phyloP scores from a whole-genome alignment of 1,140 invertebrate genomes.

The Nebria ingens region DNA sequence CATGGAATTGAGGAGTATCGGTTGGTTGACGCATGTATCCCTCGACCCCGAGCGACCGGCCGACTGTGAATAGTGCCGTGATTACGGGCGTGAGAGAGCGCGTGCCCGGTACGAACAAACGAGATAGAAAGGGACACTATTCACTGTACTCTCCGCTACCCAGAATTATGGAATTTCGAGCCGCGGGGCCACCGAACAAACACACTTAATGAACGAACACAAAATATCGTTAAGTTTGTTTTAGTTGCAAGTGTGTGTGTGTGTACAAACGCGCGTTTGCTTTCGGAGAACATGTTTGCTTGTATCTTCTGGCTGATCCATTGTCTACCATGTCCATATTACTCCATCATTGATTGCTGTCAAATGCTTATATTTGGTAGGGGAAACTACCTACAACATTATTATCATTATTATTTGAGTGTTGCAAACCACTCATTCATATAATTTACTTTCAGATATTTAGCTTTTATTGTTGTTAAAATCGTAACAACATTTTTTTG shows the following conservation, averaged over 20 bases:
- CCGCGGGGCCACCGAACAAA: constrained; percentile 15
- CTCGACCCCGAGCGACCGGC: neutral
- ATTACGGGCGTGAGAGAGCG: neutral
- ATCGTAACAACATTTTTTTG: too few relatives aligned
- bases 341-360: neutral
- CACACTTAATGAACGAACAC: constrained; percentile 21
- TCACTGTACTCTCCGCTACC: too few relatives aligned
- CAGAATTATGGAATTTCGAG: constrained; percentile 10
- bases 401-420: too few relatives aligned
- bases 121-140: too few relatives aligned
- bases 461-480: too few relatives aligned
- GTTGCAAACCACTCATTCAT: too few relatives aligned
- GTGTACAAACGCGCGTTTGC: constrained; percentile 11
- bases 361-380: too few relatives aligned
- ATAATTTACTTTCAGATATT: too few relatives aligned
- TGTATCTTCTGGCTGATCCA: neutral
- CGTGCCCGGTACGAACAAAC: too few relatives aligned
- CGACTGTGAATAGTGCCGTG: constrained; percentile 4
- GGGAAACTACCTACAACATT: too few relatives aligned
- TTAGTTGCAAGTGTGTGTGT: neutral
- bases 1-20: neutral
- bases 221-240: constrained; percentile 20
- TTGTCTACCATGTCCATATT: neutral
- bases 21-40: neutral
- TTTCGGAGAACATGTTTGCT: constrained; percentile 6